Evolutionary conservation across 2,113 vertebrate genomes (phyloP).

Genomic region (Antechinus stuartii): DNA sequence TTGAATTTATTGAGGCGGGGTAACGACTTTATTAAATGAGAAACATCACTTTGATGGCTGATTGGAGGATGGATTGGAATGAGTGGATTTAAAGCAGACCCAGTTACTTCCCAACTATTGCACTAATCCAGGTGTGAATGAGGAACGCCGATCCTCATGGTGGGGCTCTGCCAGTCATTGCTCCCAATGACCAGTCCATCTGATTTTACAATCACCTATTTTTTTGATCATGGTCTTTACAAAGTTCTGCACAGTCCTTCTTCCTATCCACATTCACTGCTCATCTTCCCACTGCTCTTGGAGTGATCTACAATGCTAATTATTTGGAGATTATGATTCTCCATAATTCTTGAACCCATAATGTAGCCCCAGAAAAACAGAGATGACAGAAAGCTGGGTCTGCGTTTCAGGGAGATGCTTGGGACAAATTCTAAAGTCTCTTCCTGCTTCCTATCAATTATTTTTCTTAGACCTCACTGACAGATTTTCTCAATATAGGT

Average conservation of each 20-base stretch:
- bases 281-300: not conserved
- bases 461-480: not conserved
- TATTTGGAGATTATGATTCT: not conserved
- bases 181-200: not conserved
- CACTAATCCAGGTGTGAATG: not conserved
- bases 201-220: not conserved
- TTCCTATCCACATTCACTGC: not conserved
- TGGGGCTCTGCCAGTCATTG: not conserved
- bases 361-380: not conserved
- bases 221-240: not conserved
- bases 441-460: not conserved
- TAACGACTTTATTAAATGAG: no score
- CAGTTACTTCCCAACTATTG: not conserved
- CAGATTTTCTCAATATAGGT: not conserved
- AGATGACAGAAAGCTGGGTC: not conserved
- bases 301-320: not conserved
- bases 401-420: not conserved
- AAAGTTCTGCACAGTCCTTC: not conserved
- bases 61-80: not conserved
- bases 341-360: not conserved
- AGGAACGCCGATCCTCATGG: not conserved
- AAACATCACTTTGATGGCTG: not conserved
- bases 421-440: not conserved
- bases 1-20: no score
- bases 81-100: no score